phyloP scores from a whole-genome alignment of 35 echinoderm and acorn worm genomes.

The Hemicentrotus pulcherrimus region DNA sequence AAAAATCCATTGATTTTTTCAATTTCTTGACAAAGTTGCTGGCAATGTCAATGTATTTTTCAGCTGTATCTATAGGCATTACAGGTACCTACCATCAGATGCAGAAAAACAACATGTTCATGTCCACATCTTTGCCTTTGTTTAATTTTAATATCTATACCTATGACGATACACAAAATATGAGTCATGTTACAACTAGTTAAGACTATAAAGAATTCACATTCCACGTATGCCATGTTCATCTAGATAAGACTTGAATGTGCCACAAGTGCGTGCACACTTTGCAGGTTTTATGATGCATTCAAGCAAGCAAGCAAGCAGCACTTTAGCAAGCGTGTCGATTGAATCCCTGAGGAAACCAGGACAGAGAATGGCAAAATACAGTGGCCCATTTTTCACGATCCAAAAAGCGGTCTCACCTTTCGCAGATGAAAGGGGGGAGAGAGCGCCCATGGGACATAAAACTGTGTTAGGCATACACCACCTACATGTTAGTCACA shows the following conservation, averaged over 20 bases:
- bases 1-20: no score
- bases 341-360: neutral
- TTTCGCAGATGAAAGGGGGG: conserved; percentile 10
- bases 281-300: no score
- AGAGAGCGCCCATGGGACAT: conserved; percentile 19
- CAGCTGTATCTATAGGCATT: neutral
- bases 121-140: neutral
- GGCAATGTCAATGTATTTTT: neutral
- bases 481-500: neutral
- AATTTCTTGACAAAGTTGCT: neutral
- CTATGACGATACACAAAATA: no score
- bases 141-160: no score
- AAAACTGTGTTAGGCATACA: conserved; percentile 39
- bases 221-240: neutral
- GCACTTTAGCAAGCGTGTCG: neutral
- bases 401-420: neutral
- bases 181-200: neutral
- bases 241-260: neutral
- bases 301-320: no score
- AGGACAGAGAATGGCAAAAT: neutral
- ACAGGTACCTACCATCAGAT: neutral
- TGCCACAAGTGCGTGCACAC: neutral
- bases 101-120: neutral
- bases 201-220: neutral
- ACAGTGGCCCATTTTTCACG: conserved; percentile 29